Conservation (phyloP, 2,113 vertebrate species). For the Myotis yumanensis region DNA sequence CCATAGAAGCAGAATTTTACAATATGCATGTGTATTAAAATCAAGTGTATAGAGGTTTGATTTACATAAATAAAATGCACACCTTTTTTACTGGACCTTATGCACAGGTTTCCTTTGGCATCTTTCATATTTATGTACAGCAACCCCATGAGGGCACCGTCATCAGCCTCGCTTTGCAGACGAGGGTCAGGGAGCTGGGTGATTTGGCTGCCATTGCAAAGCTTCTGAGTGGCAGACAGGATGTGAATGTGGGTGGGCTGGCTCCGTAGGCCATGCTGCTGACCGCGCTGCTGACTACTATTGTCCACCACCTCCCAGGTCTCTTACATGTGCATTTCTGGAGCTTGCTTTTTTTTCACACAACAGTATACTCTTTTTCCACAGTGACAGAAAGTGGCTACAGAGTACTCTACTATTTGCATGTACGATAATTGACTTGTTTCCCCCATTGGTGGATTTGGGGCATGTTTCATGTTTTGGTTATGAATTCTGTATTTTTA, state of each 20-base stretch:
- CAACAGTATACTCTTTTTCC: not conserved
- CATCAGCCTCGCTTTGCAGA: not conserved
- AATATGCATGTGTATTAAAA: not conserved
- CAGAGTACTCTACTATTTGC: not conserved
- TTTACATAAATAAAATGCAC: not conserved
- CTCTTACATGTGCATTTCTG: accelerated
- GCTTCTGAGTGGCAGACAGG: not conserved
- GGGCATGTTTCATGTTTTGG: not conserved
- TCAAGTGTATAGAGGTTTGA: not conserved
- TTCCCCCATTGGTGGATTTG: not conserved
- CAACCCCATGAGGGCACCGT: not conserved
- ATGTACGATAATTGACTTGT: not conserved
- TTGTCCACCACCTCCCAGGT: not conserved
- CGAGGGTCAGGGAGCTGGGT: not conserved
- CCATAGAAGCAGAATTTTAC: not conserved
- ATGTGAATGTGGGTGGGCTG: not conserved
- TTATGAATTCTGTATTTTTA: not conserved
- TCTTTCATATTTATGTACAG: not conserved
- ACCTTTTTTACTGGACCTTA: not conserved
- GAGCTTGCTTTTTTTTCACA: not conserved
- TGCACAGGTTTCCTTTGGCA: not conserved
- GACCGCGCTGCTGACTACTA: not conserved
- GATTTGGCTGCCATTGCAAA: not conserved
- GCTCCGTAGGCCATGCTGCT: not conserved
- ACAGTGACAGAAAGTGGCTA: not conserved